Evolutionary conservation across 2,797 vertebrate species (phyloP), one percentile per base, ranked within the genome.

Genomic region (Paedocypris micromegethes): DNA sequence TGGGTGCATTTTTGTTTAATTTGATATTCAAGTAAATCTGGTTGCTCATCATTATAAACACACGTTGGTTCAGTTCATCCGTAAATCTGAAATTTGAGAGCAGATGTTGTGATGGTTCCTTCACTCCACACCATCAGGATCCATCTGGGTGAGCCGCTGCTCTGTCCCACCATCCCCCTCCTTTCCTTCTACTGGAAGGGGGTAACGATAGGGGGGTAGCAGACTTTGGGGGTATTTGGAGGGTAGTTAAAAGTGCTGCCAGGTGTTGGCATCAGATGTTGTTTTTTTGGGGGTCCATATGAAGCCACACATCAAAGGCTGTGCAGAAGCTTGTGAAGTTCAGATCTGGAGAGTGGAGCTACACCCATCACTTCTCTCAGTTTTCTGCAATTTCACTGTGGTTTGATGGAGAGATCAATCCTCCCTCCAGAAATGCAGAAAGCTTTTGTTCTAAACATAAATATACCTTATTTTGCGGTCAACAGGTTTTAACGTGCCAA

Each of bases 201-300:
- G 60, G 63, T 66, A 72, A 62, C 72, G 70, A 76, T 75, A 79
- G 80, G 68, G 79, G 78, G 75, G 74, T 48, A 69, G 49, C 64
- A 53, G 54, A n/a, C 56, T 80, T 79, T 76, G 81, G 75, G 78
- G 77, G 82, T 84, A 85, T 71, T 56, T 58, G 66, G 64, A n/a
- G 54, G 74, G 69, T 75, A 77, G 84, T 86, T 85, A 85, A 87
- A 86, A 82, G 75, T 67, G 67, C 81, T 86, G 86, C 88, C 89
- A 89, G 88, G 87, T 90, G 88, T 87, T 87, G 77, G 83, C 82
- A 86, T 89, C 89, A 89, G 86, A 90, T 90, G 87, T 89, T 88
- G 81, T 84, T 88, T 88, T 88, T 86, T 77, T 46, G 58, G 65
- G 75, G 78, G 74, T 77, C 82, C 81, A 70, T 76, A 76, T 76